Conservation (phyloP, 1,140 invertebrate genomes). For the Hirudo medicinalis region DNA sequence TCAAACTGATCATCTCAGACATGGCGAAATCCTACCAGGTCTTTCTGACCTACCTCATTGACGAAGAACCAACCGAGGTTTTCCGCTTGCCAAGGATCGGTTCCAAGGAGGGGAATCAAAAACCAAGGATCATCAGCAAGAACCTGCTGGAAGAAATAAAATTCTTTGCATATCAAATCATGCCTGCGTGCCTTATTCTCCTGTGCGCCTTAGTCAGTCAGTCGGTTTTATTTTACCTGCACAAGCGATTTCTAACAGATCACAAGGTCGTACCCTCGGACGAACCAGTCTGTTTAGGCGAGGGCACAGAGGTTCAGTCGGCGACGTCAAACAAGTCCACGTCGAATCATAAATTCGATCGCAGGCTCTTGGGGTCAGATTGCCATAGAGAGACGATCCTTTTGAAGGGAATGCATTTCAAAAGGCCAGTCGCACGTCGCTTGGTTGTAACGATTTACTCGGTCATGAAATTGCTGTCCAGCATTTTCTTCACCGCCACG, state of each 20-base stretch:
- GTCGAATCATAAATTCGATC: neutral
- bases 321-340: neutral
- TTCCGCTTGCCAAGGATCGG: no score
- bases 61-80: neutral
- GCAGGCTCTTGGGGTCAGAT: no score
- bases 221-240: neutral
- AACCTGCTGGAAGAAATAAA: no score
- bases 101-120: no score
- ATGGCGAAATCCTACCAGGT: slow-evolving; percentile 9
- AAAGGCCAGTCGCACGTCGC: no score
- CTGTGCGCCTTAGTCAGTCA: slow-evolving; percentile 1
- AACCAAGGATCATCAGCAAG: no score
- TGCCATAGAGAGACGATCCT: no score
- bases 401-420: no score
- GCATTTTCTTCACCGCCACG: slow-evolving; percentile 4
- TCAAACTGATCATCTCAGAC: slow-evolving; percentile 19
- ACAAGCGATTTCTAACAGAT: no score
- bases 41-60: slow-evolving; percentile 9
- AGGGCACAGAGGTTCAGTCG: neutral
- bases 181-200: slow-evolving; percentile 5
- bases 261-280: no score
- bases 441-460: neutral
- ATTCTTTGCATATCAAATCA: slow-evolving; percentile 6
- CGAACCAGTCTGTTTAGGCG: neutral
- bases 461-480: neutral